Evolutionary conservation across 1,140 invertebrate genomes (phyloP).

Genomic region (Drosophila teissieri): DNA sequence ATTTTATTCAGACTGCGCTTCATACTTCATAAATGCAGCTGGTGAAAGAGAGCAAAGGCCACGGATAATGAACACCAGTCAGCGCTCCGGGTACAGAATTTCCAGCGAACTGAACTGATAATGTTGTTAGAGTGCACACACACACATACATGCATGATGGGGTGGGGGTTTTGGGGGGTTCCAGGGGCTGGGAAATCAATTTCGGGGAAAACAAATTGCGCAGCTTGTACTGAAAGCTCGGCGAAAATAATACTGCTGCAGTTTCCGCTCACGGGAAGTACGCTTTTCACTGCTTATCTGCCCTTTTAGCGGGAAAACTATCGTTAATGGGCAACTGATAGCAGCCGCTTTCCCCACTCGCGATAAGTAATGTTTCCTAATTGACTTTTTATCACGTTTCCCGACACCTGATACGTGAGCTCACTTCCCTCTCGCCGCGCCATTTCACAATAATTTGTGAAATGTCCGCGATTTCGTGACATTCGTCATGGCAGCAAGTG

Average conservation of each 20-base stretch:
- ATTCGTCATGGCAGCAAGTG: conserved; percentile 17
- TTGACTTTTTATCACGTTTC: conserved; percentile 26
- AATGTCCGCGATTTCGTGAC: conserved; percentile 12
- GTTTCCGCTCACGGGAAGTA: conserved; percentile 16
- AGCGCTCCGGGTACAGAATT: conserved; percentile 6
- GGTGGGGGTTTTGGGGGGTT: not conserved
- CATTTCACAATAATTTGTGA: conserved; percentile 30
- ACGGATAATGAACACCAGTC: conserved; percentile 43
- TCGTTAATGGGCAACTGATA: conserved; percentile 31
- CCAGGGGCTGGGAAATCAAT: conserved; percentile 43
- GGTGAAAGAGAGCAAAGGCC: conserved; percentile 23
- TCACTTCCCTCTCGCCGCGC: conserved; percentile 10
- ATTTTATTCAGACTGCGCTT: conserved; percentile 63
- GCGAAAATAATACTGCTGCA: conserved; percentile 29
- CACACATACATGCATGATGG: not conserved
- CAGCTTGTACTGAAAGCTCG: conserved; percentile 38
- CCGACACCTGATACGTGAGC: conserved; percentile 31
- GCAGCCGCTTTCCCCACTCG: conserved; percentile 14
- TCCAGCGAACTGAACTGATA: conserved; percentile 39
- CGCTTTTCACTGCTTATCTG: conserved; percentile 17
- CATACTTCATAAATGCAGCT: conserved; percentile 51
- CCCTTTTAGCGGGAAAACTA: conserved; percentile 24
- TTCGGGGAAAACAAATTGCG: conserved; percentile 69
- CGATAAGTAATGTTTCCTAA: conserved; percentile 37
- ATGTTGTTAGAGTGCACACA: conserved; percentile 43